A percentile compares a stretch with the other conserved stretches of the same genome.
Evolutionary conservation across 2,113 vertebrate species (phyloP).

Genomic region (Heterotis niloticus): DNA sequence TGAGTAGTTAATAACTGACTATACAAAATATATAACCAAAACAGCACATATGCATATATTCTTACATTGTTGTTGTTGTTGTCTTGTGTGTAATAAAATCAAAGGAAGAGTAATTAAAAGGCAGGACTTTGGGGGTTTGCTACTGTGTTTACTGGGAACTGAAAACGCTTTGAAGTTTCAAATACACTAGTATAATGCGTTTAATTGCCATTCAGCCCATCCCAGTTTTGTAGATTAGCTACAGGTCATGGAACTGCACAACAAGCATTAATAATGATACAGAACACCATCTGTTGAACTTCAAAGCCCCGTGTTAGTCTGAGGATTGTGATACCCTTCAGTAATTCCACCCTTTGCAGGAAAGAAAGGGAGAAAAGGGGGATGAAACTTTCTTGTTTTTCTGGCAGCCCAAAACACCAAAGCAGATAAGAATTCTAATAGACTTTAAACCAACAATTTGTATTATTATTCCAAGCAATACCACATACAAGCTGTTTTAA

Average conservation of each 20-base stretch:
- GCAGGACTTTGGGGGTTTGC: slow-evolving; percentile 35
- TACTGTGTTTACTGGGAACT: slow-evolving; percentile 29
- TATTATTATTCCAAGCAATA: not conserved
- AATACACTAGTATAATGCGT: slow-evolving; percentile 53
- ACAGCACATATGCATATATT: slow-evolving; percentile 29
- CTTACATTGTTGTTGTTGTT: slow-evolving; percentile 31
- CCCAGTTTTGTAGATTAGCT: slow-evolving; percentile 64
- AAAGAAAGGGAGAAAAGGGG: not conserved
- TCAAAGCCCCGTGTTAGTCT: slow-evolving; percentile 68
- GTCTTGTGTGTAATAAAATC: slow-evolving; percentile 38
- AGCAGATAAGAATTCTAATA: not conserved
- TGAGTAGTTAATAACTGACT: not conserved
- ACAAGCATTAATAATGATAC: slow-evolving; percentile 66
- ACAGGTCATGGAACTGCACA: slow-evolving; percentile 59
- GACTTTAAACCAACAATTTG: slow-evolving; percentile 2
- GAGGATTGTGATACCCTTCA: slow-evolving; percentile 30
- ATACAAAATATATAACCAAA: not conserved
- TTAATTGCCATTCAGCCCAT: slow-evolving; percentile 62
- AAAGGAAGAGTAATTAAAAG: slow-evolving; percentile 35
- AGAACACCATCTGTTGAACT: slow-evolving; percentile 63
- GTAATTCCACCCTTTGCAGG: slow-evolving; percentile 1
- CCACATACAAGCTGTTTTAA: not conserved
- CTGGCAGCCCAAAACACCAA: not conserved
- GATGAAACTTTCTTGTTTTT: slow-evolving; percentile 5
- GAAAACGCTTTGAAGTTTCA: slow-evolving; percentile 45